These are phyloP conservation scores for pig (Sus scrofa) DNA, from an alignment of 2,113 vertebrate genomes.

Conservation along the genomic window DNA sequence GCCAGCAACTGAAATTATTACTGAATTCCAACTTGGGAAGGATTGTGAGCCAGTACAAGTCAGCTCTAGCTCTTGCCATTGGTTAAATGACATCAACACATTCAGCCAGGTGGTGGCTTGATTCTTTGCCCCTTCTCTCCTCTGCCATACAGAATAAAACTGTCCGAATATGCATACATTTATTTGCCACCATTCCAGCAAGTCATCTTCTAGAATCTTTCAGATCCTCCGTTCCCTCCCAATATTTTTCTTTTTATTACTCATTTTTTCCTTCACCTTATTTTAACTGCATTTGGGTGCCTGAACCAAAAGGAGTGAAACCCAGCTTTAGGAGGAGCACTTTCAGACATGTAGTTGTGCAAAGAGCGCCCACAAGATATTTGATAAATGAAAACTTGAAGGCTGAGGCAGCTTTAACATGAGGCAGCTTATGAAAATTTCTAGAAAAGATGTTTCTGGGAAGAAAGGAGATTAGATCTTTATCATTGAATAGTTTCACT, in stretches of 20 bases:
- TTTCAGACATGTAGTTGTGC: neutral
- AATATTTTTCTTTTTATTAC: neutral
- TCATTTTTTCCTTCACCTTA: neutral
- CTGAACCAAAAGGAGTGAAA: neutral
- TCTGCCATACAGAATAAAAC: neutral
- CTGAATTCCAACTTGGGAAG: neutral
- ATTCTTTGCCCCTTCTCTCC: neutral
- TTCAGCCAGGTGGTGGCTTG: neutral
- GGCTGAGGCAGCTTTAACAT: neutral
- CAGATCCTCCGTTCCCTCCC: neutral
- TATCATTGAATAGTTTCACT: conserved; percentile 48
- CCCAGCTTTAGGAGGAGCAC: neutral
- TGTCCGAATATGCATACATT: neutral
- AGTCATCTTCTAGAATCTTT: neutral
- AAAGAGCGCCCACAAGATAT: neutral
- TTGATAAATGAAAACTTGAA: neutral
- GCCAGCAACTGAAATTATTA: neutral
- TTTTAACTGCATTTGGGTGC: conserved; percentile 10
- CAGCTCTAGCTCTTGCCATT: neutral
- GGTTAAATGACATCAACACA: neutral
- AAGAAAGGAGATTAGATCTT: neutral
- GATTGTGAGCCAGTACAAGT: neutral
- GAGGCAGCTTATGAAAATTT: conserved; percentile 33
- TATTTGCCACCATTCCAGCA: neutral
- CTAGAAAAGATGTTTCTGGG: conserved; percentile 63